These are phyloP conservation scores for Gymnorhina tibicen DNA, from an alignment of 2,113 vertebrate genomes.

Conservation along the genomic window DNA sequence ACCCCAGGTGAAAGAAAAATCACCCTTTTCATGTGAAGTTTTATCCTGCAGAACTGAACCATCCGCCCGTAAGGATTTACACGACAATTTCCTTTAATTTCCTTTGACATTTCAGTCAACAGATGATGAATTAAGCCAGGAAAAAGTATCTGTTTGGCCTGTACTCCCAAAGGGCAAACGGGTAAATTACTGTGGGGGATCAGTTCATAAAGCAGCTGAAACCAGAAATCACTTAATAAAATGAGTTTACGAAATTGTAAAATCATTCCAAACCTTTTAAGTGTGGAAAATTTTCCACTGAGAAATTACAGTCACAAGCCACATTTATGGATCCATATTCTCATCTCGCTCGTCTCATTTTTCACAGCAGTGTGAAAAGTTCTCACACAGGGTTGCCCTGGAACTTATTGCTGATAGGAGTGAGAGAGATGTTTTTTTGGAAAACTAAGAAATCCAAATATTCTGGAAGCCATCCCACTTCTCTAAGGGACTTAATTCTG, in stretches of 20 bases:
- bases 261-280: conserved; percentile 21
- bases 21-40: background rate
- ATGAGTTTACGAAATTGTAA: background rate
- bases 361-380: background rate
- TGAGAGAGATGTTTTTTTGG: background rate
- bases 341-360: background rate
- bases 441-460: background rate
- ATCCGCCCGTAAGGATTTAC: background rate
- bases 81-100: conserved; percentile 59
- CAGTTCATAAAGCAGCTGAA: conserved; percentile 17
- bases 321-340: background rate
- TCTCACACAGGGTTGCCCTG: background rate
- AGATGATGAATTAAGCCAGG: conserved; percentile 47
- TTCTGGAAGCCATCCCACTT: background rate
- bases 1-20: rapidly evolving
- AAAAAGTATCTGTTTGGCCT: conserved; percentile 37
- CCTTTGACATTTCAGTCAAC: conserved; percentile 59
- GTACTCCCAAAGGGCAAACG: conserved; percentile 14
- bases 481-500: background rate
- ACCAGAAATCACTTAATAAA: conserved; percentile 43
- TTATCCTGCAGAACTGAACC: background rate
- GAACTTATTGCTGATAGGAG: background rate
- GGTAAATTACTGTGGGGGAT: conserved; percentile 22
- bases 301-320: conserved; percentile 14
- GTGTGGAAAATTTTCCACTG: background rate